Conservation (phyloP, 92 coral and sea anemone genomes). For the Porites divaricata region DNA sequence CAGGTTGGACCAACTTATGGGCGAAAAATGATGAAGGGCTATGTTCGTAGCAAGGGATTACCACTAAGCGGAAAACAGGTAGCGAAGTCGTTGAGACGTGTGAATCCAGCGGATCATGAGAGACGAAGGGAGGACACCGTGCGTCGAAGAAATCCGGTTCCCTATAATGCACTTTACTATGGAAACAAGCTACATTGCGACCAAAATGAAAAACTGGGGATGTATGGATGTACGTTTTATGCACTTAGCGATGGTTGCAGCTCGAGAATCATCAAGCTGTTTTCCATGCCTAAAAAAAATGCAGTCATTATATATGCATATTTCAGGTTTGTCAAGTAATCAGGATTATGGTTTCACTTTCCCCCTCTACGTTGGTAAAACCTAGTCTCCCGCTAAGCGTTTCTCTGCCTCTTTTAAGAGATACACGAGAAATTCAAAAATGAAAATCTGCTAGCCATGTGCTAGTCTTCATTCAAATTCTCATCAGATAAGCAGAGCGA, state of each 20-base stretch:
- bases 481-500: too few relatives aligned
- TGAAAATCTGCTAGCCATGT: too few relatives aligned
- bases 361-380: constrained; percentile 5
- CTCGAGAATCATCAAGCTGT: constrained; percentile 58
- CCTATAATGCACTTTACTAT: constrained; percentile 65
- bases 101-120: constrained; percentile 67
- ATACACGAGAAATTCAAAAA: too few relatives aligned
- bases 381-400: constrained; percentile 4
- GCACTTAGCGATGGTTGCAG: constrained; percentile 73
- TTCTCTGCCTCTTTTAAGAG: constrained; percentile 15
- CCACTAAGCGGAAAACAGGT: constrained; percentile 63
- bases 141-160: constrained; percentile 62
- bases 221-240: constrained; percentile 72
- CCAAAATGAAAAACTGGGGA: constrained; percentile 67
- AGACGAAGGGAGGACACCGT: constrained; percentile 61
- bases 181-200: constrained; percentile 79
- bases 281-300: constrained; percentile 70
- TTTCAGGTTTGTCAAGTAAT: constrained; percentile 59
- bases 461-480: too few relatives aligned
- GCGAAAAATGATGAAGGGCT: constrained; percentile 73
- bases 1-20: constrained; percentile 80
- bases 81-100: constrained; percentile 57
- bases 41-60: constrained; percentile 62
- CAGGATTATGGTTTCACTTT: constrained; percentile 13
- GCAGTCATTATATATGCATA: constrained; percentile 58